A percentile compares a stretch with the other conserved stretches of the same genome.
phyloP scores from a whole-genome alignment of 92 coral and sea anemone genomes.

The Virgularia gustaviana region DNA sequence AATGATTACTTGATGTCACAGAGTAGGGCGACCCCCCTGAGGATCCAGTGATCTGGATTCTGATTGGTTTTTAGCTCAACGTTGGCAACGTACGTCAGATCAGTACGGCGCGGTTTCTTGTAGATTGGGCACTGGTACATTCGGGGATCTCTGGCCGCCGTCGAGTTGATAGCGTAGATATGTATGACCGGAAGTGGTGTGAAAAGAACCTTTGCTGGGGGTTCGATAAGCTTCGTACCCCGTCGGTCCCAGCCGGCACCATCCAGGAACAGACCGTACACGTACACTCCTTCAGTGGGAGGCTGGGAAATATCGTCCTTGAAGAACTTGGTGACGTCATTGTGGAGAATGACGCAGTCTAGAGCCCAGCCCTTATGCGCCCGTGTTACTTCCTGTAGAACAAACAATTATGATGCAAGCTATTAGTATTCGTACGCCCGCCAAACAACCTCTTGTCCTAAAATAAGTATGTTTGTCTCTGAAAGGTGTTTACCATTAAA shows the following conservation, averaged over 20 bases:
- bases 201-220: slow-evolving; percentile 87
- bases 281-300: slow-evolving; percentile 95
- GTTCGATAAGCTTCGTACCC: slow-evolving; percentile 90
- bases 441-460: no score
- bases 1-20: slow-evolving; percentile 79
- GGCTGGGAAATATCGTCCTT: slow-evolving; percentile 92
- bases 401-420: background rate
- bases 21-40: slow-evolving; percentile 93
- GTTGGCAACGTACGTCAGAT: slow-evolving; percentile 91
- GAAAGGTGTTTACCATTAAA: no score
- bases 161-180: slow-evolving; percentile 93
- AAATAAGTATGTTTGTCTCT: no score
- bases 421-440: no score
- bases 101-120: slow-evolving; percentile 95
- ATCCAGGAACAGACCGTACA: slow-evolving; percentile 81
- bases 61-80: slow-evolving; percentile 97
- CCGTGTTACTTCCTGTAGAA: slow-evolving; percentile 87
- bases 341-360: slow-evolving; percentile 92
- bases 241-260: slow-evolving; percentile 99
- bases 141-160: slow-evolving; percentile 88
- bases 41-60: slow-evolving; percentile 99
- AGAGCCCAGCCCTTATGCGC: slow-evolving; percentile 99
- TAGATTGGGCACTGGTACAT: slow-evolving; percentile 98
- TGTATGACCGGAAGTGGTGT: slow-evolving; percentile 94
- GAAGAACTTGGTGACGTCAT: slow-evolving; percentile 90